phyloP scores from a whole-genome alignment of 2,888 invertebrate species.

The Orchestes rusci region DNA sequence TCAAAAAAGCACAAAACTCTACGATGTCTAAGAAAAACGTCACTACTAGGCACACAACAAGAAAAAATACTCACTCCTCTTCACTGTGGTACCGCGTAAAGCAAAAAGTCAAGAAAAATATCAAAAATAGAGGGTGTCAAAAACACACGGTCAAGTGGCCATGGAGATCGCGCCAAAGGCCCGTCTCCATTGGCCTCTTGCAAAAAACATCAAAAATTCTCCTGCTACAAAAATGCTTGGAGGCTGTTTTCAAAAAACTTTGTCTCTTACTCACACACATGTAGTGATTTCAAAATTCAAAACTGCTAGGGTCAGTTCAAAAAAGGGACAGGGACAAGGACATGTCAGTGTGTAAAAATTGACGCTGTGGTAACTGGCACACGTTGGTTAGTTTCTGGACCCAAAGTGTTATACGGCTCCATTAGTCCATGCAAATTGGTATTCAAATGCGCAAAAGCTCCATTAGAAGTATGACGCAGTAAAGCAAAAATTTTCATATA shows the following conservation, averaged over 20 bases:
- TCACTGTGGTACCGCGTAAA: slow-evolving; percentile 60
- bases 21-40: slow-evolving; percentile 34
- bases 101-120: slow-evolving; percentile 59
- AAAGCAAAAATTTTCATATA: too few species aligned
- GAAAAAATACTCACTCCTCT: slow-evolving; percentile 63
- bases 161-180: too few species aligned
- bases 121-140: slow-evolving; percentile 44
- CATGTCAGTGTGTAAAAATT: slow-evolving; percentile 7
- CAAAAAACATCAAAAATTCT: too few species aligned
- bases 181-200: too few species aligned
- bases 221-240: slow-evolving; percentile 48
- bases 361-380: slow-evolving; percentile 19
- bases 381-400: background rate
- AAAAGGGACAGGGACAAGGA: slow-evolving; percentile 4
- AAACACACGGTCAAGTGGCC: slow-evolving; percentile 41
- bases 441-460: slow-evolving; percentile 60
- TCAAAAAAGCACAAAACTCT: slow-evolving; percentile 34
- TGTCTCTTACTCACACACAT: slow-evolving; percentile 56
- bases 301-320: slow-evolving; percentile 1
- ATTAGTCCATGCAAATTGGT: slow-evolving; percentile 48
- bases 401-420: too few species aligned
- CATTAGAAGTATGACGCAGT: too few species aligned
- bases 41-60: slow-evolving; percentile 47
- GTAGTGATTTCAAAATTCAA: slow-evolving; percentile 49
- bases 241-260: slow-evolving; percentile 35